Evolutionary conservation across 1,140 invertebrate species (phyloP).

Genomic region (Atta cephalotes): DNA sequence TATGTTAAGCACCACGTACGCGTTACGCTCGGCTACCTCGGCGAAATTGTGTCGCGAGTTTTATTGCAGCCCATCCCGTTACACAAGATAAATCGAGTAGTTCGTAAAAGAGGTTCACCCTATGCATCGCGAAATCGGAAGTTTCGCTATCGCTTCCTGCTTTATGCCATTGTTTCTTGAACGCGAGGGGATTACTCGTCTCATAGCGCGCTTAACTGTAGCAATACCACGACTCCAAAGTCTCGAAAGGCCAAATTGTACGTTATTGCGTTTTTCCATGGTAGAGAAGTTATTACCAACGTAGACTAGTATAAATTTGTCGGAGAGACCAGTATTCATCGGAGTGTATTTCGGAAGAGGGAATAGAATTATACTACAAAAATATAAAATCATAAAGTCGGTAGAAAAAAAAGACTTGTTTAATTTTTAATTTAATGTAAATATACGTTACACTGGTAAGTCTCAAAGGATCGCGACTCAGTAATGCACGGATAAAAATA

Average conservation of each 20-base stretch:
- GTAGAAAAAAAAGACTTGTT: not conserved
- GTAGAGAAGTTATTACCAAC: constrained; percentile 18
- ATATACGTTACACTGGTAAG: not conserved
- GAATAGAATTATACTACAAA: not conserved
- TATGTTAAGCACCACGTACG: constrained; percentile 50
- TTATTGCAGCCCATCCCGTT: constrained; percentile 51
- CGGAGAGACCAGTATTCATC: not conserved
- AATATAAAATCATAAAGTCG: not conserved
- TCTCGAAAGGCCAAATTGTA: constrained; percentile 42
- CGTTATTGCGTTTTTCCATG: constrained; percentile 36
- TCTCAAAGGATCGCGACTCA: constrained; percentile 19
- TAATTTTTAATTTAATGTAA: constrained; percentile 52
- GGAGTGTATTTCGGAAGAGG: not conserved
- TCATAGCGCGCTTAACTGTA: constrained; percentile 11
- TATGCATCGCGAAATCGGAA: constrained; percentile 35
- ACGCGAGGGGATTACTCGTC: constrained; percentile 26
- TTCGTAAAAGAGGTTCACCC: constrained; percentile 22
- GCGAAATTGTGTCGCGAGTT: constrained; percentile 49
- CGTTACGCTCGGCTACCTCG: constrained; percentile 55
- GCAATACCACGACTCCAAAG: not conserved
- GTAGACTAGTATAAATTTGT: not conserved
- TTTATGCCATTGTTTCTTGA: constrained; percentile 40
- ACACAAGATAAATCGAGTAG: constrained; percentile 54
- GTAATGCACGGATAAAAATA: constrained; percentile 30
- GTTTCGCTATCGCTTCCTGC: not conserved